A percentile compares a stretch with the other conserved stretches of the same genome.
These are phyloP conservation scores for Arge pagana DNA, from an alignment of 2,888 invertebrate species.

Conservation along the genomic window DNA sequence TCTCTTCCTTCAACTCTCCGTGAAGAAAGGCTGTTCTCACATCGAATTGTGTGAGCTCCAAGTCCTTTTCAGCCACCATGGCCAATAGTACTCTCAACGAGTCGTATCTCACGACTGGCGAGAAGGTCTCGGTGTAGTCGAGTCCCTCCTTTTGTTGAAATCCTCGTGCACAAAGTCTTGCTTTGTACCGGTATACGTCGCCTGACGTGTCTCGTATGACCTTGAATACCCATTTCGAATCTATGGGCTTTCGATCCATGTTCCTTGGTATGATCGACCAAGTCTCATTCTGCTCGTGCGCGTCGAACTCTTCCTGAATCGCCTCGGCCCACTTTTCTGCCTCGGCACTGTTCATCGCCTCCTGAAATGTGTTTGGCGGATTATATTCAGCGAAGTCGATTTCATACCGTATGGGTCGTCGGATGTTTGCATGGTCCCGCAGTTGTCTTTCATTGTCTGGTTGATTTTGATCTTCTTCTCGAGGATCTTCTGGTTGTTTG, in stretches of 20 bases:
- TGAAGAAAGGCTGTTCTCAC: constrained; percentile 28
- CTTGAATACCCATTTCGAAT: constrained; percentile 30
- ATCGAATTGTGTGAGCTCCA: constrained; percentile 33
- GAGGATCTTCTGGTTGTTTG: background rate
- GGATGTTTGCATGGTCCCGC: constrained; percentile 10
- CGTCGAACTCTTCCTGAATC: constrained; percentile 11
- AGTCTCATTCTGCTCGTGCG: constrained; percentile 17
- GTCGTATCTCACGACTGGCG: constrained; percentile 27
- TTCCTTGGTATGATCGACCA: constrained; percentile 17
- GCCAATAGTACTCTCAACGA: constrained; percentile 29
- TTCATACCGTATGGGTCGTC: constrained; percentile 12
- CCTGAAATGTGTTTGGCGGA: constrained; percentile 22
- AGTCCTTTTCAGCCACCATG: constrained; percentile 26
- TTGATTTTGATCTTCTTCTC: too few relatives aligned
- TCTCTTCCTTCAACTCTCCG: constrained; percentile 30
- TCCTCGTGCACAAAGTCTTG: constrained; percentile 24
- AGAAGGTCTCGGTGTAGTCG: constrained; percentile 28
- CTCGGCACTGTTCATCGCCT: constrained; percentile 22
- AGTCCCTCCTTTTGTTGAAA: constrained; percentile 25
- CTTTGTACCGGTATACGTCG: constrained; percentile 21
- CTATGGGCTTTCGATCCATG: constrained; percentile 15
- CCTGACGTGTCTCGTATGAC: constrained; percentile 25
- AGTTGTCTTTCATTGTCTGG: background rate
- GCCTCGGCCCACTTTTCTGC: constrained; percentile 17
- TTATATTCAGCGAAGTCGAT: constrained; percentile 25